Evolutionary conservation across 2,888 invertebrate species (phyloP), one percentile per base, ranked within the genome.

Genomic region (Rhimphoctona megacephalus): DNA sequence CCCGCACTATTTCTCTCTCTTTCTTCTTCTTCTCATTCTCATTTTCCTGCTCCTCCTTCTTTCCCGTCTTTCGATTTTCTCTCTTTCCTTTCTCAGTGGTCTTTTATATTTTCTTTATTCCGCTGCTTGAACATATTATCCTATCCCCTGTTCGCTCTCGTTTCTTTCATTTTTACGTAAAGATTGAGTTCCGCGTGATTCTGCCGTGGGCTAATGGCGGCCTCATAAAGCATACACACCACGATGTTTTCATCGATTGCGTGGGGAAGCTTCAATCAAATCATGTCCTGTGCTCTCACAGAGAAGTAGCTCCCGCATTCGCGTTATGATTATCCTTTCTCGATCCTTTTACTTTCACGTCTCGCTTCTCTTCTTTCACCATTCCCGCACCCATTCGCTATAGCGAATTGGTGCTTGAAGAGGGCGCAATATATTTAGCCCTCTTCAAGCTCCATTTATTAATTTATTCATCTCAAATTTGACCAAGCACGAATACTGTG

Each of bases 261-360:
- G 17, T 54, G 79, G 76, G 54, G 61, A 74, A 82, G 82, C 46
- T 74, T 69, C 36, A 7, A 3, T 36, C 46, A 84, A 86, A 84
- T 80, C 81, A 74, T 81, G 78, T 77, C 81, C 76, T 46, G 19
- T 57, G 54, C 69, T 69, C 74, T 73, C 81, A 43, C 79, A 36
- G 57, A 76, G 74, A 43, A 73, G 54, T 54, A 76, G 69, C 77
- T 67, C 66, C 52, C 49, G 52, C 81, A 67, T 77, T 69, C 80
- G 66, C 57, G 80, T 85, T 83, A 85, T 88, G 88, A 89, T 87
- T 90, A 89, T 88, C 87, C 88, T 87, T 81, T 87, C 83, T 61
- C 39, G 79, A 61, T 83, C 78, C 73, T 85, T 66, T 81, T 85
- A 66, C 72, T 72, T 85, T 61, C 76, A 67, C 81, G 70, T 83